Conservation (phyloP, 2,113 vertebrate species). For the Baryphthengus martii region DNA sequence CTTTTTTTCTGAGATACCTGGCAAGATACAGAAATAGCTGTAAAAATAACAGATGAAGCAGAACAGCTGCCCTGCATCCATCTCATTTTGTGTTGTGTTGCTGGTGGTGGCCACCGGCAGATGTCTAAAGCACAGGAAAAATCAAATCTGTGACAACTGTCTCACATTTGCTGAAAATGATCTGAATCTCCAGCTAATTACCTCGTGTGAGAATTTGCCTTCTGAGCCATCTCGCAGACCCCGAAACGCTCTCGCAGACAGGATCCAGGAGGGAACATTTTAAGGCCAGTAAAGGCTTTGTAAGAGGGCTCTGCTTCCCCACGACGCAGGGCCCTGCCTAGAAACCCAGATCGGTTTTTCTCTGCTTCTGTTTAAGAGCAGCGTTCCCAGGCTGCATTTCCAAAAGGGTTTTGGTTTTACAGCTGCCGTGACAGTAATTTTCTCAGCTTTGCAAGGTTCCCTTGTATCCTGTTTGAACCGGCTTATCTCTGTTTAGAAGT, state of each 20-base stretch:
- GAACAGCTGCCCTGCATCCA: neutral
- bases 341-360: neutral
- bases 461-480: neutral
- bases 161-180: neutral
- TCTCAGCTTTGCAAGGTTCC: conserved; percentile 14
- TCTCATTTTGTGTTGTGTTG: neutral
- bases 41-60: neutral
- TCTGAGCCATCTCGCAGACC: neutral
- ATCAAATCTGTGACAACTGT: neutral
- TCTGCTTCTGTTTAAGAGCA: conserved; percentile 16
- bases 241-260: neutral
- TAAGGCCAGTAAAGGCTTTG: neutral
- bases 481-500: conserved; percentile 52
- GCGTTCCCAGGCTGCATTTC: neutral
- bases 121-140: neutral
- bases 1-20: neutral
- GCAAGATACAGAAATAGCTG: neutral
- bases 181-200: neutral
- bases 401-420: conserved; percentile 36
- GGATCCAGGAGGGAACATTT: neutral
- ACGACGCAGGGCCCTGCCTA: rapidly evolving
- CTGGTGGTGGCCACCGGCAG: neutral
- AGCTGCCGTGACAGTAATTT: conserved; percentile 48
- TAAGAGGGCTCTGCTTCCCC: neutral
- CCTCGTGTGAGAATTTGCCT: neutral